Base-by-base conservation (phyloP, 2,888 invertebrate species). In the Leptinotarsa rubiginosa region DNA sequence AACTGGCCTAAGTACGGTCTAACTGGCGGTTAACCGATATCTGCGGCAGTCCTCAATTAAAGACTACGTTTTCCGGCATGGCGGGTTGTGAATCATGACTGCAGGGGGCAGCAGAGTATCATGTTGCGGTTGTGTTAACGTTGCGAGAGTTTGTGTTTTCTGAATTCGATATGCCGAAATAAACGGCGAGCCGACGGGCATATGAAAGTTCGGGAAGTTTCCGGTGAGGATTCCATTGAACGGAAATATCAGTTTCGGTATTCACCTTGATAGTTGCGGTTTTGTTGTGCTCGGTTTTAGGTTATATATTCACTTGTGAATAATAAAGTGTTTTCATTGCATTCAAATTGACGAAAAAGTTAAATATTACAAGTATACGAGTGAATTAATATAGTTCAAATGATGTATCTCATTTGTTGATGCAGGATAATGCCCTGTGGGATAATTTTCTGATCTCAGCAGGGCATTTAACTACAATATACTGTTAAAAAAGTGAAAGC, bases 41-140 rank as follows among this genome's bases (percentile, higher is more conserved):
- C 72, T 72, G 67, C 52, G 72, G 67, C 65, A 62, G 72, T 75
- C 75, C 72, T 72, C 75, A 75, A 75, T 75, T 75, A 75, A 72
- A 72, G 69, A 64, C 72, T 69, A 69, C 67, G 72, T 50, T 75
- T 72, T 65, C 73, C 70, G 18, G 64, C 73, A 49, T 56, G 65
- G 15, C 59, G 22, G 20, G 59, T 62, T 41, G 62, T 25, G 31
- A 62, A 62, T 62, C 62, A 62, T 62, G 75, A 70, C 72, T 56
- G 69, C 72, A 75, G 66, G 72, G 72, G 75, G 75, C 75, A 72
- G 66, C 66, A 50, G 47, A 70, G 69, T 75, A 72, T 72, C 75
- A 54, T 72, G 75, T 72, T 72, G 71, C 75, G 69, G 75, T 66
- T 52, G 62, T 69, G 75, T 75, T 75, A 72, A 72, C 75, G 75